phyloP scores from a whole-genome alignment of 2,888 invertebrate genomes.

The Eurytoma adleriae region DNA sequence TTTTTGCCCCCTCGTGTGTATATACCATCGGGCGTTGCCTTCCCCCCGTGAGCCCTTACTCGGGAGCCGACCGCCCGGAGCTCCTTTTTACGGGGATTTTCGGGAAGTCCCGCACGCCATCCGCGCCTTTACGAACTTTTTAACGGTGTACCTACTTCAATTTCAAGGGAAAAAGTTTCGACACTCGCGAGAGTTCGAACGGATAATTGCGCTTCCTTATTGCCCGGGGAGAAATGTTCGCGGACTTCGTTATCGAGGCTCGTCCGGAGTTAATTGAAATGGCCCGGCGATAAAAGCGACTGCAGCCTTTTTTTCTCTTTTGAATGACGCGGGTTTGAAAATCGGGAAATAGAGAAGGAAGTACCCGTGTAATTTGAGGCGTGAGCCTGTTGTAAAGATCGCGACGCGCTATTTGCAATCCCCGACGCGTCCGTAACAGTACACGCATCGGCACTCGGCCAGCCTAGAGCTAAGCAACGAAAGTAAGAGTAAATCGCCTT shows the following conservation, averaged over 20 bases:
- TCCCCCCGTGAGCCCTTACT: background rate
- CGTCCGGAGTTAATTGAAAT: no score
- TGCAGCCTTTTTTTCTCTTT: no score
- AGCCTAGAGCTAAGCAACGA: conserved; percentile 48
- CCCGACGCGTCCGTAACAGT: conserved; percentile 42
- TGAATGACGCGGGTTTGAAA: background rate
- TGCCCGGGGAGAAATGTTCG: no score
- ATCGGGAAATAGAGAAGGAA: background rate
- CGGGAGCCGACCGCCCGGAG: background rate
- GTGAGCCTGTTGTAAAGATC: conserved; percentile 40
- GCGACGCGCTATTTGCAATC: conserved; percentile 36
- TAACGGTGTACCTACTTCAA: no score
- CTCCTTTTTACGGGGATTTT: conserved; percentile 4
- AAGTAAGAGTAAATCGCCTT: conserved; percentile 60
- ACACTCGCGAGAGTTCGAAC: no score
- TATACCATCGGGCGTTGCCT: background rate
- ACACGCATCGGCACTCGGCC: conserved; percentile 21
- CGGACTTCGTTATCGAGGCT: no score
- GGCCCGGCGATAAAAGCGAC: no score
- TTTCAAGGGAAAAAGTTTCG: no score
- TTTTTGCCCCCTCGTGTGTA: conserved; percentile 2
- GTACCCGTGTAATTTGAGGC: background rate
- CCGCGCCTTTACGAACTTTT: background rate
- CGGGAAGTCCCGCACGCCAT: background rate
- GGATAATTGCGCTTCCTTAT: no score